phyloP scores from a whole-genome alignment of 1,140 invertebrate species.

The Drosophila funebris region DNA sequence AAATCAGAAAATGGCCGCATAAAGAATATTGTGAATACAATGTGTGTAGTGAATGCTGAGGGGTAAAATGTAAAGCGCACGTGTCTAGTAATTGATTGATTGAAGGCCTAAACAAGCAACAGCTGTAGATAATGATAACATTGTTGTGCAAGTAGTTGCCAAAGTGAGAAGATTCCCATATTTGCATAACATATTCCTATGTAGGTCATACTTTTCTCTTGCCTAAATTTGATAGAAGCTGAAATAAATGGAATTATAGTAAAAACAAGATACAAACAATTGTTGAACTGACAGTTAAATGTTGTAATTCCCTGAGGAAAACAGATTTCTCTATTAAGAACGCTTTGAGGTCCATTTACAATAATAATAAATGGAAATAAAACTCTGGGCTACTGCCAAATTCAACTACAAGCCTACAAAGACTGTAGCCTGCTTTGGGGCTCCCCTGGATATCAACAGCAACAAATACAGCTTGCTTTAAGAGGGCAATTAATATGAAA shows the following conservation, averaged over 20 bases:
- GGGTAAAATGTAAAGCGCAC: slow-evolving; percentile 35
- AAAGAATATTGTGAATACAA: slow-evolving; percentile 4
- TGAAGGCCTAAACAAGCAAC: slow-evolving; percentile 51
- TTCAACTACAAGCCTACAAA: not conserved
- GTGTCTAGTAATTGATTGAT: slow-evolving; percentile 66
- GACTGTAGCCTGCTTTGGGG: not conserved
- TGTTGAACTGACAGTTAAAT: too few species aligned
- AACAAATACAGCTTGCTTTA: not conserved
- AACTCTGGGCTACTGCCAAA: too few species aligned
- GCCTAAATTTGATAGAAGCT: too few species aligned
- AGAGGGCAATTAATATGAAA: too few species aligned
- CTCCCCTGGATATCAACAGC: too few species aligned
- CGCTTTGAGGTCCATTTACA: too few species aligned
- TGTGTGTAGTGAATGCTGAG: not conserved
- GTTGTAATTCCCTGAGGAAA: too few species aligned
- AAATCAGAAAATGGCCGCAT: slow-evolving; percentile 30
- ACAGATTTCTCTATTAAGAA: too few species aligned
- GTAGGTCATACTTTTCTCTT: too few species aligned
- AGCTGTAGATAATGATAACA: slow-evolving; percentile 41
- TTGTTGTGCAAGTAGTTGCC: not conserved
- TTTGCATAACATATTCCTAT: slow-evolving; percentile 30
- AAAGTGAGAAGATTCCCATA: slow-evolving; percentile 5
- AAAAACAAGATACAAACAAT: too few species aligned
- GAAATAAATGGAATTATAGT: too few species aligned
- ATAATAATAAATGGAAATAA: too few species aligned